Base-by-base conservation (phyloP, 2,113 vertebrate genomes). In the Chaetorhynchus papuensis region DNA sequence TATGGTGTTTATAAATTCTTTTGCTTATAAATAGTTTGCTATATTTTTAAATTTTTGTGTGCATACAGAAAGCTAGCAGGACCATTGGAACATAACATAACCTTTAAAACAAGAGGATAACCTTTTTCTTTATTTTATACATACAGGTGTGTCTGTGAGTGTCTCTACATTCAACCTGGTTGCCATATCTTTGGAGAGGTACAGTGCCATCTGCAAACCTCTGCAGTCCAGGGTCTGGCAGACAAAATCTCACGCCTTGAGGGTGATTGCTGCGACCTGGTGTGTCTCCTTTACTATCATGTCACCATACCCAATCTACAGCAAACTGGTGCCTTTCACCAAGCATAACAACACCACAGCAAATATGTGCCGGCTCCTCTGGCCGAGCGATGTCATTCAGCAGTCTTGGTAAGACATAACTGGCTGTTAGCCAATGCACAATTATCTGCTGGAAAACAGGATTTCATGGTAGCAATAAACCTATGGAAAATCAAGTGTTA, bases 161-260 rank as follows among this genome's bases (percentile, higher is more conserved):
- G 98, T 99, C 7, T 99, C 99, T 37, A 99, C 99, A 2, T 99
- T 99, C 96, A 99, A 99, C 97, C 97, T 99, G 94, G 98, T 99
- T 49, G 99, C 99, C 92, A 99, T 99, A 83, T 99, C 99, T 57
- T 96, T 99, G 97, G 99, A 99, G 97, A 98, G 99, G 64, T 99
- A 99, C 65, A 98, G 99, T 19, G 99, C 99, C 64, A 99, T 99
- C 54, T 99, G 99, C 98, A 99, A 99, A 96, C 99, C 99, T 0
- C 94, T 99, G 52, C 98, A 98, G 86, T 99, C 99, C 63, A 98
- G 99, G 24, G 97, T 98, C 44, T 99, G 99, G 99, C 99, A 99
- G 98, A 99, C 99, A 17, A 99, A 99, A 91, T 99, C 99, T 9
- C 99, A 99, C 1, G 99, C 99, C 6, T 90, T 98, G 92, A 99